These are phyloP conservation scores for Paedocypris micromegethes DNA, from an alignment of 2,797 vertebrate species.

Conservation along the genomic window DNA sequence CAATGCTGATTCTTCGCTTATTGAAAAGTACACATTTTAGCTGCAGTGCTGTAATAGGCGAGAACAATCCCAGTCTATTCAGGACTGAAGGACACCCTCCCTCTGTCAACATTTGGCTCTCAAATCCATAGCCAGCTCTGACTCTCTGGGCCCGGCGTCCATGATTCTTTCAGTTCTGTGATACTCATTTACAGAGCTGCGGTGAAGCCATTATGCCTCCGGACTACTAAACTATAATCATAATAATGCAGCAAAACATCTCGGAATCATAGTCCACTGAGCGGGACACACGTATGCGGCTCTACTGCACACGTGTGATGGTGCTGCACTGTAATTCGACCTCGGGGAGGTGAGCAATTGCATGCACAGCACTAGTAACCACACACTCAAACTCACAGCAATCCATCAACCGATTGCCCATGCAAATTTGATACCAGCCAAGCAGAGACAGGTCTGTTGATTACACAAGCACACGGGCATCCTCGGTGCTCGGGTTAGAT, in stretches of 20 bases:
- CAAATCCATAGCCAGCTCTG: constrained; percentile 34
- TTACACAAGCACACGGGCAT: constrained; percentile 20
- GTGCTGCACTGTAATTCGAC: constrained; percentile 45
- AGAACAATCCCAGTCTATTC: constrained; percentile 68
- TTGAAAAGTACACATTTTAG: constrained; percentile 59
- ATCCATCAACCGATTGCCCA: constrained; percentile 44
- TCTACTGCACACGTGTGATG: constrained; percentile 18
- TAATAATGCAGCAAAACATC: background rate
- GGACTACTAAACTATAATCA: background rate
- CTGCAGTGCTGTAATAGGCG: constrained; percentile 48
- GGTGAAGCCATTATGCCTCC: too few relatives aligned
- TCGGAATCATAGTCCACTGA: background rate
- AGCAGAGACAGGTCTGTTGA: constrained; percentile 35
- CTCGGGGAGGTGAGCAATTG: constrained; percentile 36
- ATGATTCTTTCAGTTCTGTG: constrained; percentile 39
- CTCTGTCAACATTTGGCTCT: constrained; percentile 63
- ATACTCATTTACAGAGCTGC: background rate
- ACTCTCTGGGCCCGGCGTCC: constrained; percentile 37
- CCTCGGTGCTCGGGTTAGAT: constrained; percentile 7
- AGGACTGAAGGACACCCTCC: constrained; percentile 55
- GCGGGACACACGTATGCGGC: background rate
- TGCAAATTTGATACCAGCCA: constrained; percentile 47
- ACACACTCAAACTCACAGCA: constrained; percentile 43
- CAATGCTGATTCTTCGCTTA: constrained; percentile 55
- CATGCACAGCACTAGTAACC: constrained; percentile 40